These are phyloP conservation scores for Esox niger DNA, from an alignment of 2,113 vertebrate genomes.

Conservation along the genomic window DNA sequence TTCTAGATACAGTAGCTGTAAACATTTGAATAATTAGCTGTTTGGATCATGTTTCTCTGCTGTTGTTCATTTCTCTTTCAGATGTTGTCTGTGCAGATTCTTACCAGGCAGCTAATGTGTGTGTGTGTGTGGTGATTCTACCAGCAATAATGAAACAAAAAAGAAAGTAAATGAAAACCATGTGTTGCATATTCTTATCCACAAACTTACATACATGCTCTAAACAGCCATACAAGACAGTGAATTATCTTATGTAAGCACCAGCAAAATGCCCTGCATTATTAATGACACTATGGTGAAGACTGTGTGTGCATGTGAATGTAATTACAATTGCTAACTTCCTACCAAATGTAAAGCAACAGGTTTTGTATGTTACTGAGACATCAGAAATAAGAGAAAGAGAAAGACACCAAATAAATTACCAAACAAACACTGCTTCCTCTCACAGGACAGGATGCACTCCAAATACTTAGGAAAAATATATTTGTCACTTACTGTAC, in stretches of 20 bases:
- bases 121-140: conserved; percentile 30
- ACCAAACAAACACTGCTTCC: too few species aligned
- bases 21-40: conserved; percentile 43
- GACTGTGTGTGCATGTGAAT: neutral
- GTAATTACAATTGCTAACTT: too few species aligned
- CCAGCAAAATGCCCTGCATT: neutral
- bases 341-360: too few species aligned
- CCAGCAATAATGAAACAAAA: conserved; percentile 69
- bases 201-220: too few species aligned
- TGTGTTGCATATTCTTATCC: conserved; percentile 33
- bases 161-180: conserved; percentile 42
- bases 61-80: conserved; percentile 30
- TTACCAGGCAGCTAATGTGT: conserved; percentile 62
- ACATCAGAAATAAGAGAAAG: too few species aligned
- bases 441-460: too few species aligned
- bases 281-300: neutral
- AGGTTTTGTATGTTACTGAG: neutral
- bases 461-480: too few species aligned
- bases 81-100: conserved; percentile 35
- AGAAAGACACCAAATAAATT: too few species aligned
- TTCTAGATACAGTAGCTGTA: conserved; percentile 46
- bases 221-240: conserved; percentile 1
- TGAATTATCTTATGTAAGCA: conserved; percentile 26
- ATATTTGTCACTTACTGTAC: too few species aligned
- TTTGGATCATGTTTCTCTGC: conserved; percentile 44